Evolutionary conservation across 2,797 vertebrate genomes (phyloP), one percentile per base, ranked within the genome.

Genomic region (Erpetoichthys calabaricus): DNA sequence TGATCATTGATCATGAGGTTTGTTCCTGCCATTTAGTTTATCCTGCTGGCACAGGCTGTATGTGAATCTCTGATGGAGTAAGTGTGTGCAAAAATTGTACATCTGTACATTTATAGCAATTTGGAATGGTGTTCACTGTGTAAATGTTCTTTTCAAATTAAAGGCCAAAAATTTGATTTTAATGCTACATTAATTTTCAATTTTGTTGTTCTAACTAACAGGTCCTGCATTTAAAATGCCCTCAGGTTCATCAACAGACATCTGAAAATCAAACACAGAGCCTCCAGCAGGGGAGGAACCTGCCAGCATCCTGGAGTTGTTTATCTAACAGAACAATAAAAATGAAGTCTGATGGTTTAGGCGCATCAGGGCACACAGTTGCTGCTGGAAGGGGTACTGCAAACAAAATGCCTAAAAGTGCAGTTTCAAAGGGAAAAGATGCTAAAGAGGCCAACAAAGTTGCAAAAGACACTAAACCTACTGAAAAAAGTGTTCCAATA

Each of bases 341-440:
- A 69, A 98, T 98, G 95, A 98, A 97, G 87, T 97, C 95, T n/a
- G 94, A 98, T 80, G 88, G 83, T 65, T 76, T 93, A 71, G 89
- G 83, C 64, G 78, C 89, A 55, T 80, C 87, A 64, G 83, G 80
- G 67, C 83, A 81, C 60, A 65, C 80, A 54, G 71, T 80, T 71
- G 69, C 64, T 42, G 49, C 62, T 63, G 77, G 70, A 0, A 84
- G 80, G 76, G 84, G 64, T 56, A 64, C 70, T 66, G 57, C 81
- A 59, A 83, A 66, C 70, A 94, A 89, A 76, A 61, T 79, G 55
- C 78, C 77, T 64, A 91, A 91, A 45, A 75, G 79, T 56, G 79
- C 82, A 44, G 65, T 89, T 47, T 61, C 83, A 57, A 89, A 87
- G 60, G 81, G 80, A n/a, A 92, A 89, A 72, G 81, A 73, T 60